A percentile compares a stretch with the other conserved stretches of the same genome.
Conservation (phyloP, 1,140 invertebrate genomes). For the Anastrepha ludens region DNA sequence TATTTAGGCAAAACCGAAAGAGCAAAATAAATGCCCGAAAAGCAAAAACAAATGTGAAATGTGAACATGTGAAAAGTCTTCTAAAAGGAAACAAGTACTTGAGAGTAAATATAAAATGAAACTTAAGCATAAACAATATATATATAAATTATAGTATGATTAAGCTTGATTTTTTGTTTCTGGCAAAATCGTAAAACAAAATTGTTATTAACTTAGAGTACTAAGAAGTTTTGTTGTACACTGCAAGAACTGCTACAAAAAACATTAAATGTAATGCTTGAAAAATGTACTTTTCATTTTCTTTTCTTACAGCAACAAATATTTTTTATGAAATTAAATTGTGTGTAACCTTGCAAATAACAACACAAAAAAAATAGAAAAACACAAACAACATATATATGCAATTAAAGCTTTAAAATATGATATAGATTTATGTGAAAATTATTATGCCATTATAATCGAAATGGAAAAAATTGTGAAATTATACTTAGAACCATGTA, state of each 20-base stretch:
- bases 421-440: slow-evolving; percentile 49
- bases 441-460: slow-evolving; percentile 7
- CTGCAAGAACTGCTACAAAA: neutral
- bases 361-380: neutral
- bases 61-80: neutral
- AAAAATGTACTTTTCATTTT: neutral
- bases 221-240: neutral
- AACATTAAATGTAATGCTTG: neutral
- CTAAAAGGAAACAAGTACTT: neutral
- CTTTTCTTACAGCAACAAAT: neutral
- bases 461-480: slow-evolving; percentile 57
- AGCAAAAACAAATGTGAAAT: neutral
- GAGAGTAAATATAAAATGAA: neutral
- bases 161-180: neutral
- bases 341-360: slow-evolving; percentile 11
- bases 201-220: neutral
- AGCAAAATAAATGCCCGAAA: neutral
- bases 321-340: slow-evolving; percentile 43
- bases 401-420: slow-evolving; percentile 36
- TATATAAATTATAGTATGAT: too few relatives aligned
- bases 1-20: neutral
- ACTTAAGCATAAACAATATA: too few relatives aligned
- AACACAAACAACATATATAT: neutral
- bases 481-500: slow-evolving; percentile 54
- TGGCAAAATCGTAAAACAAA: neutral